A percentile compares a stretch with the other conserved stretches of the same genome.
phyloP scores from a whole-genome alignment of 2,888 invertebrate species.

The Herminia tarsipennalis region DNA sequence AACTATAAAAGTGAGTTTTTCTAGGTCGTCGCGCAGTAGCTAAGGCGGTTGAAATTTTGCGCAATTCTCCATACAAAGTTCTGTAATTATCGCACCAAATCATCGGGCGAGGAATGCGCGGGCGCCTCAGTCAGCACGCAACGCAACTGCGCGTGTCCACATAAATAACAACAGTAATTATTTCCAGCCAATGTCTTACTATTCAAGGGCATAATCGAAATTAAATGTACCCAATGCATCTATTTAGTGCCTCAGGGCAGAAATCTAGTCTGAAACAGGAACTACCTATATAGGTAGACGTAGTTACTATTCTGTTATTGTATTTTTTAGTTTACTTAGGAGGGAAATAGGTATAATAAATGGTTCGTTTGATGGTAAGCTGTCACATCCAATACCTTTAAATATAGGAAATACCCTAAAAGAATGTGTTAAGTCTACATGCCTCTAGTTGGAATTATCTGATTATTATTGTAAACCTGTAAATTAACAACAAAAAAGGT shows the following conservation, averaged over 20 bases:
- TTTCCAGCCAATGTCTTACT: conserved; percentile 60
- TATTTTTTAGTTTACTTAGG: not conserved
- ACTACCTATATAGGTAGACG: no score
- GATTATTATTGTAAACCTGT: no score
- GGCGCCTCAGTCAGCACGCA: conserved; percentile 56
- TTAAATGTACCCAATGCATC: conserved; percentile 46
- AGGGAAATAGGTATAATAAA: no score
- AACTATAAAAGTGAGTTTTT: conserved; percentile 56
- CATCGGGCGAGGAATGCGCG: conserved; percentile 53
- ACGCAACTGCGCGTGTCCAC: conserved; percentile 59
- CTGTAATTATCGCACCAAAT: conserved; percentile 69
- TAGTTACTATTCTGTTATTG: not conserved
- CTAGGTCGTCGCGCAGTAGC: conserved; percentile 59
- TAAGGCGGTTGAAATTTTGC: conserved; percentile 54
- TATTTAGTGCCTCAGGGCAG: conserved; percentile 33
- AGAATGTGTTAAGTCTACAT: no score
- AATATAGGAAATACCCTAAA: no score
- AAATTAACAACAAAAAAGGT: no score
- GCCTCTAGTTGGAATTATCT: no score
- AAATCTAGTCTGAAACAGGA: conserved; percentile 24
- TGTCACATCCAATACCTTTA: no score
- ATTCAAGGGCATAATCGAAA: conserved; percentile 66
- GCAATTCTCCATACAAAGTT: conserved; percentile 63
- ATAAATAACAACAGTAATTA: conserved; percentile 65
- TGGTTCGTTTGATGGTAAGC: no score